These are phyloP conservation scores for Helostoma temminkii DNA, from an alignment of 2,797 vertebrate genomes.

Conservation along the genomic window DNA sequence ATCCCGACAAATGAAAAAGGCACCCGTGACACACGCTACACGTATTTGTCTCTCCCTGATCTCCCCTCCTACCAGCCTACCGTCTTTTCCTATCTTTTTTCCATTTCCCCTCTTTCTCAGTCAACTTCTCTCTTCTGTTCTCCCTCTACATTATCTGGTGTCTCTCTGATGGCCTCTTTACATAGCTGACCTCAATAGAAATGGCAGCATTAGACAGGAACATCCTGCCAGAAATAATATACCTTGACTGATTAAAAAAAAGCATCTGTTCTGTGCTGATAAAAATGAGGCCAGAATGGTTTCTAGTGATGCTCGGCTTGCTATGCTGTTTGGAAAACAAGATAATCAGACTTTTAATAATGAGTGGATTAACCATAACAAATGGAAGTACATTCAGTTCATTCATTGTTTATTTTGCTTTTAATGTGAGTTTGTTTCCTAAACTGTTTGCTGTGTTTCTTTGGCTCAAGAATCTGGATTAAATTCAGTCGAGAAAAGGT, in stretches of 20 bases:
- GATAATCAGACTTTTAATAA: constrained; percentile 32
- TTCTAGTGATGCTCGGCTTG: constrained; percentile 15
- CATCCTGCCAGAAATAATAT: constrained; percentile 51
- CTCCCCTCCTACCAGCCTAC: constrained; percentile 19
- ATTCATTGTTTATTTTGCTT: constrained; percentile 21
- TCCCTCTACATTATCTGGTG: constrained; percentile 36
- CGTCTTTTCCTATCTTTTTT: constrained; percentile 23
- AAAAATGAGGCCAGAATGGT: constrained; percentile 29
- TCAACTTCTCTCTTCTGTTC: constrained; percentile 50
- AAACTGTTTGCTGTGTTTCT: constrained; percentile 7
- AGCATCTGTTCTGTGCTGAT: constrained; percentile 56
- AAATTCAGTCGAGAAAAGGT: background rate
- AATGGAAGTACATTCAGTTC: constrained; percentile 3
- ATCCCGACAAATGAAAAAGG: constrained; percentile 68
- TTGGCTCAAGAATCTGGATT: constrained; percentile 7
- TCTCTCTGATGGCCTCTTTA: constrained; percentile 60
- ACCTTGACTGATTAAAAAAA: constrained; percentile 44
- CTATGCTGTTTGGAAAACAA: constrained; percentile 25
- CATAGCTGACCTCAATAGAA: constrained; percentile 61
- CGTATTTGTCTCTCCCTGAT: constrained; percentile 38
- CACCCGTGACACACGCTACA: constrained; percentile 53
- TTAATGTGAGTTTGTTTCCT: constrained; percentile 29
- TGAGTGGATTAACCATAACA: too few relatives aligned
- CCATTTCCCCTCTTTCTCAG: constrained; percentile 28
- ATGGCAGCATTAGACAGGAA: constrained; percentile 47